Base-by-base conservation (phyloP, 2,113 vertebrate species). In the Trichechus manatus region DNA sequence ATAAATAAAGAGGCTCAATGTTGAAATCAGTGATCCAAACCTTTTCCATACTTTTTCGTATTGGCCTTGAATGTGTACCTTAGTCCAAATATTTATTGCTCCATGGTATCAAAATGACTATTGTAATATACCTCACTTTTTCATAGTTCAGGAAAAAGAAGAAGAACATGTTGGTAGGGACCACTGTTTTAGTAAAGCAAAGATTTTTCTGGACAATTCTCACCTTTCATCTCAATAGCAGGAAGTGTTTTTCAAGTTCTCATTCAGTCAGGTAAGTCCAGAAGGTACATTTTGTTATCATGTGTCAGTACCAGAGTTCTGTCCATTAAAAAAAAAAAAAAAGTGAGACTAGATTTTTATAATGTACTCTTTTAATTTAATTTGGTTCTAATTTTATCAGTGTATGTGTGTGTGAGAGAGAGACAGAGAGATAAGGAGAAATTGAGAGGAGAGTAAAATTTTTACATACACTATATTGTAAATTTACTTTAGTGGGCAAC, bases 31-130 rank as follows among this genome's bases (percentile, higher is more conserved):
- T 6, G 3, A 68, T 10, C 4, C 39, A 66, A 29, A 23, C 0
- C 6, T 1, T 19, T 82, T 39, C 3, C 31, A 11, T 15, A 56
- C 53, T 14, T 14, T 47, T 64, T 72, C 20, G 0, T 9, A 0
- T 7, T 20, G 0, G 39, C 8, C 10, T 63, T 39, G 27, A 1
- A 13, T 4, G 6, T 42, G 10, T 1, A 11, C 33, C 9, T 70
- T 70, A 19, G 63, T 61, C 22, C 17, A 22, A 23, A 4, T 13
- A 27, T 68, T n/a, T 66, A 10, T 84, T n/a, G 17, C 39, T 82
- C 8, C 3, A n/a, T 66, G 13, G 2, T 88, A 25, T 14, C 33
- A 53, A 20, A 17, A 29, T 29, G 22, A 94, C n/a, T 78, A 0
- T 22, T 22, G 3, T 50, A 64, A 70, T 6, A 56, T 29, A 47